phyloP scores from a whole-genome alignment of 2,797 vertebrate species.

The Gallinago nigripennis region DNA sequence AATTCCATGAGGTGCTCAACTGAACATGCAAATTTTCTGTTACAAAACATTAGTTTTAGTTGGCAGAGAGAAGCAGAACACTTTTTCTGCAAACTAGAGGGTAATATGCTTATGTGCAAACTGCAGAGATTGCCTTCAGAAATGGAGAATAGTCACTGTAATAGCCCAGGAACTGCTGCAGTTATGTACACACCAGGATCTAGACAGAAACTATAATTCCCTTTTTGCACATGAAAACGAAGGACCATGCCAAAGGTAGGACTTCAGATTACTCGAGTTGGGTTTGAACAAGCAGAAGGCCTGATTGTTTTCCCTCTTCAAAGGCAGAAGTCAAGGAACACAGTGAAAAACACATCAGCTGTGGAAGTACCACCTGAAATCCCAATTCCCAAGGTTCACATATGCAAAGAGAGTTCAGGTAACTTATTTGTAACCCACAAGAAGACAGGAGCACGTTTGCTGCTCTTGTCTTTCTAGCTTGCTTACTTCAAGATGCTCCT shows the following conservation, averaged over 20 bases:
- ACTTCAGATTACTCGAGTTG: background rate
- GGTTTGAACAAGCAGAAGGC: background rate
- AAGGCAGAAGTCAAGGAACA: background rate
- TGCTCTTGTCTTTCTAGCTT: background rate
- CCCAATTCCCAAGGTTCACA: too few relatives aligned
- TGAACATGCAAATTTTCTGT: background rate
- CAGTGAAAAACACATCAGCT: background rate
- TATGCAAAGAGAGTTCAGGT: background rate
- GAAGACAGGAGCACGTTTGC: background rate
- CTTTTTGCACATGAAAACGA: background rate
- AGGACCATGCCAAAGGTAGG: background rate
- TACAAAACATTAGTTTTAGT: background rate
- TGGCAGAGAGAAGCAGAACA: background rate
- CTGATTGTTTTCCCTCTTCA: background rate
- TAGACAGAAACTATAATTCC: background rate
- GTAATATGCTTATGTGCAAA: background rate
- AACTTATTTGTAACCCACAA: background rate
- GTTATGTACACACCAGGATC: background rate
- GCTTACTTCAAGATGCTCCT: background rate
- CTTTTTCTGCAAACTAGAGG: background rate
- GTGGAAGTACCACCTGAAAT: background rate
- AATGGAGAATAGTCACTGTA: background rate
- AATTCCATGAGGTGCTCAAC: background rate
- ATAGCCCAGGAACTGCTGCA: background rate
- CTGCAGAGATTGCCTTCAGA: background rate